Evolutionary conservation across 30 jellyfish, hydroid and myxozoan species (phyloP), one percentile per base, ranked within the genome.

Genomic region (Turritopsis dohrnii): DNA sequence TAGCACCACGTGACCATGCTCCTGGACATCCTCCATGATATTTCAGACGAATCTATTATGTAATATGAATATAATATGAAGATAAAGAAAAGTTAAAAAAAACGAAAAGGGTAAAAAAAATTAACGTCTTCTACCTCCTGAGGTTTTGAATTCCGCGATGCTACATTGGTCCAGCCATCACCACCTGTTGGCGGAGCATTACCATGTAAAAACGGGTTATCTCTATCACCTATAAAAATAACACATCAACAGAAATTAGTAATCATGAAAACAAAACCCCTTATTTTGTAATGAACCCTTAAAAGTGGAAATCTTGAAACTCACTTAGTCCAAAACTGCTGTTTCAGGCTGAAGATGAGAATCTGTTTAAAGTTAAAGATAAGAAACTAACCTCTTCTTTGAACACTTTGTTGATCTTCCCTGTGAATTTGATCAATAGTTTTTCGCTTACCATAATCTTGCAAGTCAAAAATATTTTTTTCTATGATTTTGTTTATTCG

Each of bases 1-100:
- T 88, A 60, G 98, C 93, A 13, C 98, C 98, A 81, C 84, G 85
- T 27, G 96, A 95, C 96, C 98, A 88, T 0, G 95, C 84, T 9
- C 94, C 93, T 17, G 89, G 89, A 8, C 90, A 77, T 21, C 53
- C 65, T n/a, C 96, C 96, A 25, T 96, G 96, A 85, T 1, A 93
- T 85, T 23, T 88, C 83, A 17, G 81, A 91, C 8, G 96, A 87
- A 71, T 92, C 96, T 9, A 84, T 75, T 29, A 88, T 90, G 96
- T 92, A 28, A 77, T 26, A 31, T 18, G 28, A 65, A 54, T 16
- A 81, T 1, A 25, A 25, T 8, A 25, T 41, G 13, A 41, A 5
- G 60, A 41, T n/a, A n/a, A n/a, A n/a, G n/a, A n/a, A n/a, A n/a
- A n/a, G n/a, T n/a, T n/a, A n/a, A n/a, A n/a, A n/a, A n/a, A n/a